A percentile compares a stretch with the other conserved stretches of the same genome.
phyloP scores from a whole-genome alignment of 1,140 invertebrate genomes.

The Diabrotica undecimpunctata region DNA sequence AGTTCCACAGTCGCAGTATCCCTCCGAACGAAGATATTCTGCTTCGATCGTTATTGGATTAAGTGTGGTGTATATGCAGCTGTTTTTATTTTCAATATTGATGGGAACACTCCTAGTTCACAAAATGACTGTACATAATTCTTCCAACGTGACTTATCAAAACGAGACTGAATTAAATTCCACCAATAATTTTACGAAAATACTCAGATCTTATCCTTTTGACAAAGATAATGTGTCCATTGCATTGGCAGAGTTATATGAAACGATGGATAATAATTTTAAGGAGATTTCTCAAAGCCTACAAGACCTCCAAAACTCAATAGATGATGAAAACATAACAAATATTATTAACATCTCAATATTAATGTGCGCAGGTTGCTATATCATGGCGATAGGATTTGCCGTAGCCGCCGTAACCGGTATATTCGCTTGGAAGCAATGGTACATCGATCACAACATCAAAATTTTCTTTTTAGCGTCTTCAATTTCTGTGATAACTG shows the following conservation, averaged over 20 bases:
- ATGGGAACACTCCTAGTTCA: slow-evolving; percentile 35
- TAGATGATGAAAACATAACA: background rate
- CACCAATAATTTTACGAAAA: background rate
- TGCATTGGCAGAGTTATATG: background rate
- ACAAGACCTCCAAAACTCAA: slow-evolving; percentile 13
- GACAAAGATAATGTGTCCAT: background rate
- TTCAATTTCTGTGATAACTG: slow-evolving; percentile 49
- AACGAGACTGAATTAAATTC: background rate
- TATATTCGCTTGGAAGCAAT: slow-evolving; percentile 57
- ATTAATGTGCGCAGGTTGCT: slow-evolving; percentile 27
- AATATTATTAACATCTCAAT: slow-evolving; percentile 27
- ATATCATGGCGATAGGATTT: slow-evolving; percentile 44
- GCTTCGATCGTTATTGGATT: slow-evolving; percentile 63
- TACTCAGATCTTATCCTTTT: background rate
- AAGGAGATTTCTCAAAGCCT: background rate
- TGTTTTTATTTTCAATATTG: slow-evolving; percentile 53
- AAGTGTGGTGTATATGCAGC: slow-evolving; percentile 56
- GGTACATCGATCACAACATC: slow-evolving; percentile 66
- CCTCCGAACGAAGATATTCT: slow-evolving; percentile 62
- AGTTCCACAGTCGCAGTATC: slow-evolving; percentile 24
- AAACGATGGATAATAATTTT: slow-evolving; percentile 24
- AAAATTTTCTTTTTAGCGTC: slow-evolving; percentile 57
- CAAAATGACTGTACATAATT: slow-evolving; percentile 20
- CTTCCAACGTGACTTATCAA: background rate
- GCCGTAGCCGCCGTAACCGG: slow-evolving; percentile 54